These are phyloP conservation scores for Phrynocephalus versicolor DNA, from an alignment of 2,113 vertebrate genomes.

Conservation along the genomic window DNA sequence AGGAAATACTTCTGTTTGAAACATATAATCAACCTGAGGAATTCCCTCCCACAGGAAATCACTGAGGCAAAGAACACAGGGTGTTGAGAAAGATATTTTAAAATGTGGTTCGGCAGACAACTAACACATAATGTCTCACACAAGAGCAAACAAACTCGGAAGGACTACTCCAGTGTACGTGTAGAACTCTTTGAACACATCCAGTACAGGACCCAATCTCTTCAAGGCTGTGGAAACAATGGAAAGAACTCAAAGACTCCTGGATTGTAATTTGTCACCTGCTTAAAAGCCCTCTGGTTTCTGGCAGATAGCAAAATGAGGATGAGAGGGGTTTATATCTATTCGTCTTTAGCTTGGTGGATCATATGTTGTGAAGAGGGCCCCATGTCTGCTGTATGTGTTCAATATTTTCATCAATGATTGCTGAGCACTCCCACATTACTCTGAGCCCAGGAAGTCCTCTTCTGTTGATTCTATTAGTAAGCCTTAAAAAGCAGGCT, in stretches of 20 bases:
- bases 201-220: background rate
- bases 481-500: too few relatives aligned
- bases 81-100: slow-evolving; percentile 61
- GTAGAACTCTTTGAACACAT: background rate
- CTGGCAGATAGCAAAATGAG: background rate
- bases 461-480: too few relatives aligned
- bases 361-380: background rate
- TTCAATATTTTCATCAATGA: background rate
- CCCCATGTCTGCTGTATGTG: background rate
- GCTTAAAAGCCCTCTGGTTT: background rate
- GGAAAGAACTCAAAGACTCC: background rate
- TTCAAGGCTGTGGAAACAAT: background rate
- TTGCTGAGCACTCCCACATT: background rate
- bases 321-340: background rate
- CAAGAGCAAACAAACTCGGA: background rate
- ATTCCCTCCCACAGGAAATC: slow-evolving; percentile 60
- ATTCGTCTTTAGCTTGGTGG: background rate
- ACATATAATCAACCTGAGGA: slow-evolving; percentile 58
- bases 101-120: slow-evolving; percentile 33
- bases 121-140: background rate
- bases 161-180: background rate
- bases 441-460: background rate
- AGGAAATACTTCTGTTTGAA: slow-evolving; percentile 62
- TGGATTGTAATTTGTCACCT: background rate
- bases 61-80: slow-evolving; percentile 43